A percentile compares a stretch with the other conserved stretches of the same genome.
Conservation (phyloP, 2,113 vertebrate species). For the Acrocephalus kingi region DNA sequence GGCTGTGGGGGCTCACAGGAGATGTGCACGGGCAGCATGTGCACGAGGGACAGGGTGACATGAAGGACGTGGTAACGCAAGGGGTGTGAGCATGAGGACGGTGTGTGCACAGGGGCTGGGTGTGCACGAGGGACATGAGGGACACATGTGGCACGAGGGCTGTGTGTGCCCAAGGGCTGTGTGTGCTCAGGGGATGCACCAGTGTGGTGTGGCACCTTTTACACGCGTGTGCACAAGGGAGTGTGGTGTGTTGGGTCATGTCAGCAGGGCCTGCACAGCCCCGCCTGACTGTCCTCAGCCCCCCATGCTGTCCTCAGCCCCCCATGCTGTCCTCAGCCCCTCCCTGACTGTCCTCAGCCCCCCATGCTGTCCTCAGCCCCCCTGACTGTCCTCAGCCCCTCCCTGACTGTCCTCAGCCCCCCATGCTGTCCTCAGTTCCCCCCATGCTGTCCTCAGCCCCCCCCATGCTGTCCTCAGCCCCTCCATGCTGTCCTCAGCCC, state of each 20-base stretch:
- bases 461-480: background rate
- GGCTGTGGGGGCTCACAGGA: accelerated
- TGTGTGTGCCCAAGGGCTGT: background rate
- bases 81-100: accelerated
- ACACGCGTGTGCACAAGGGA: accelerated
- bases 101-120: accelerated
- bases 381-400: background rate
- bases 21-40: accelerated
- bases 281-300: background rate
- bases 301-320: background rate
- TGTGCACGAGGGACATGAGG: accelerated
- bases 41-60: accelerated
- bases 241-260: background rate
- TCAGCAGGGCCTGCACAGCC: accelerated
- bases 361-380: background rate
- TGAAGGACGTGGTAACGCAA: accelerated
- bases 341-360: background rate
- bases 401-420: background rate
- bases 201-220: accelerated
- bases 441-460: background rate
- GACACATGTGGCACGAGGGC: accelerated
- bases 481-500: background rate
- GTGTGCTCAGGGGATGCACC: background rate
- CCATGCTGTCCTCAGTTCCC: background rate
- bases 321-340: background rate